Conservation (phyloP, 2,797 vertebrate genomes). For the Rhinoraja longicauda region DNA sequence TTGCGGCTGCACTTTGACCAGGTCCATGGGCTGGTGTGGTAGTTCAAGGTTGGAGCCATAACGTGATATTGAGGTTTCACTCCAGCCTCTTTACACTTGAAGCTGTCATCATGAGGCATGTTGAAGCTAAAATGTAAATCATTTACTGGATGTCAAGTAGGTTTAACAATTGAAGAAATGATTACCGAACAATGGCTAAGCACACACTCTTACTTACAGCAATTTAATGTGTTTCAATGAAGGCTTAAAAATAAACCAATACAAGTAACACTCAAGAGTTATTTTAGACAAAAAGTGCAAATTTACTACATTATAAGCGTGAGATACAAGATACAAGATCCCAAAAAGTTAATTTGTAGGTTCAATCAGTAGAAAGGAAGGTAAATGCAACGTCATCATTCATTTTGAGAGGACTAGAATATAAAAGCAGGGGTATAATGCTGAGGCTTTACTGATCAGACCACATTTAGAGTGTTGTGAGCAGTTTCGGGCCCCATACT, state of each 20-base stretch:
- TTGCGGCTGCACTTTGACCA: conserved; percentile 98
- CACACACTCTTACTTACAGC: not conserved
- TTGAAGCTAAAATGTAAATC: conserved; percentile 75
- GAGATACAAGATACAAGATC: too few relatives aligned
- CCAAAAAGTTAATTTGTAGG: too few relatives aligned
- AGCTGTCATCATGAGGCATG: conserved; percentile 90
- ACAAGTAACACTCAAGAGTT: not conserved
- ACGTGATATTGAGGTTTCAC: conserved; percentile 87
- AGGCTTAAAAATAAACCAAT: not conserved
- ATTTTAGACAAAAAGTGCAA: not conserved
- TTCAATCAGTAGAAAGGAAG: too few relatives aligned
- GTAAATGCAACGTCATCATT: too few relatives aligned
- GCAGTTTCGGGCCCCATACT: too few relatives aligned
- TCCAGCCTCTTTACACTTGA: conserved; percentile 86
- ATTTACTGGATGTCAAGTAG: not conserved
- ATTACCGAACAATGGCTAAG: not conserved
- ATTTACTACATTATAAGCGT: too few relatives aligned
- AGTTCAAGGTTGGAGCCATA: conserved; percentile 93
- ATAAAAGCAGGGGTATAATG: too few relatives aligned
- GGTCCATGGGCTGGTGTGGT: conserved; percentile 90
- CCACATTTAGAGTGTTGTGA: too few relatives aligned
- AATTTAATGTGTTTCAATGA: not conserved
- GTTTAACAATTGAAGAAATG: not conserved
- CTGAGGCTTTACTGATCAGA: too few relatives aligned
- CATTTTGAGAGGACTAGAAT: too few relatives aligned